Evolutionary conservation across 2,888 invertebrate genomes (phyloP).

Genomic region (Andrena minutula): DNA sequence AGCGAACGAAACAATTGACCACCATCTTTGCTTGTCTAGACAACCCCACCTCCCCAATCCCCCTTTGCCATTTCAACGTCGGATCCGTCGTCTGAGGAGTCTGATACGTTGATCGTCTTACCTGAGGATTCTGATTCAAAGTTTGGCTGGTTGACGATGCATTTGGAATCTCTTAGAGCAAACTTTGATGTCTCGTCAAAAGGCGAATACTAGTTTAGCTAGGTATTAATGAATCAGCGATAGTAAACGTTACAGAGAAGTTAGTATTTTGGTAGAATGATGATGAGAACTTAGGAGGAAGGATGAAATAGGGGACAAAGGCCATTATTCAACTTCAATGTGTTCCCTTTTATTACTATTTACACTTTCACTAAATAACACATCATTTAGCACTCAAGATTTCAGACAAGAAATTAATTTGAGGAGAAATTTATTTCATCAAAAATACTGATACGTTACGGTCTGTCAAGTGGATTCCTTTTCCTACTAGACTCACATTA

Average conservation of each 20-base stretch:
- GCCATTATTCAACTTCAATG: no score
- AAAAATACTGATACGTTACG: no score
- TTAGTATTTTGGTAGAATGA: background rate
- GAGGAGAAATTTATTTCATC: no score
- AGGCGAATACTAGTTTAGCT: constrained; percentile 11
- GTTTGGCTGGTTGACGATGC: background rate
- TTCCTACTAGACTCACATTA: no score
- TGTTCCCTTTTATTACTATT: no score
- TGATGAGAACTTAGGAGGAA: no score
- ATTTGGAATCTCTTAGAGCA: background rate
- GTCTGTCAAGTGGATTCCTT: no score
- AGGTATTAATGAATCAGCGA: background rate
- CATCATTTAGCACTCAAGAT: no score
- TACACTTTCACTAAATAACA: no score
- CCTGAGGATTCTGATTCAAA: constrained; percentile 14
- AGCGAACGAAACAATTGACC: constrained; percentile 57
- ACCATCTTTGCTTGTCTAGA: constrained; percentile 44
- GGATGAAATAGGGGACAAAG: no score
- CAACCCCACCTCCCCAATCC: constrained; percentile 4
- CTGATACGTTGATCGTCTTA: constrained; percentile 17
- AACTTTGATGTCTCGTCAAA: constrained; percentile 32
- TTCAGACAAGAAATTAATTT: no score
- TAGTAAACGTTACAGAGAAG: constrained; percentile 2
- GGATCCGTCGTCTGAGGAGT: constrained; percentile 15
- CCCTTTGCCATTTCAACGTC: constrained; percentile 13